phyloP scores from a whole-genome alignment of 2,888 invertebrate genomes.

The Cephus runcator region DNA sequence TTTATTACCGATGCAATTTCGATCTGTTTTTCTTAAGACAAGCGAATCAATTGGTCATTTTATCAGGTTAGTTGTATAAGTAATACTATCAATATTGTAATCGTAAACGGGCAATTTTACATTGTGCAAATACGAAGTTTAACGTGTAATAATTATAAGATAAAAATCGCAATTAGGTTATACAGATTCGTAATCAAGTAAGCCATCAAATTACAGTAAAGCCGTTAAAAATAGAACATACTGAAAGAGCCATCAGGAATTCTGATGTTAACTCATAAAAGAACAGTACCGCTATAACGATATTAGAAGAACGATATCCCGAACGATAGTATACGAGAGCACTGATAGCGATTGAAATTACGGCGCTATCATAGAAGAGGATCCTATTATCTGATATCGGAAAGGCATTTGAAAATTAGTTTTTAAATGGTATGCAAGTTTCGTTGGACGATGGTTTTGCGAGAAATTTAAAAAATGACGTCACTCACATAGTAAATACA shows the following conservation, averaged over 20 bases:
- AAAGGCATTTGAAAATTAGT: not conserved
- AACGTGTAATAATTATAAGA: not conserved
- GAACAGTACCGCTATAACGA: not conserved
- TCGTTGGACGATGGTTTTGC: not conserved
- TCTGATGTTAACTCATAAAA: not conserved
- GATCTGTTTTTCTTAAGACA: not conserved
- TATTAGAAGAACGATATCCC: not conserved
- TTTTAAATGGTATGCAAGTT: not conserved
- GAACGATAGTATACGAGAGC: not conserved
- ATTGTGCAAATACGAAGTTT: not conserved
- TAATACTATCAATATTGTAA: too few relatives aligned
- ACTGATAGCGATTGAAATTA: not conserved
- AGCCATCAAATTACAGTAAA: not conserved
- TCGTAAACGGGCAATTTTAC: too few relatives aligned
- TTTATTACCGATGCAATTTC: not conserved
- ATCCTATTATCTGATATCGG: not conserved
- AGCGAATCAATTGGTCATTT: too few relatives aligned
- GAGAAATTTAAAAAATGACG: not conserved
- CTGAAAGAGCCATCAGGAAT: not conserved
- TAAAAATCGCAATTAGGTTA: not conserved
- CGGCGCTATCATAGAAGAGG: not conserved
- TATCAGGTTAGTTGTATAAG: too few relatives aligned
- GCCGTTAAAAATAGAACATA: not conserved
- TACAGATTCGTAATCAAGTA: not conserved
- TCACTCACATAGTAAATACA: too few relatives aligned